Evolutionary conservation across 2,797 vertebrate genomes (phyloP).

Genomic region (Malacoctenus gilli): DNA sequence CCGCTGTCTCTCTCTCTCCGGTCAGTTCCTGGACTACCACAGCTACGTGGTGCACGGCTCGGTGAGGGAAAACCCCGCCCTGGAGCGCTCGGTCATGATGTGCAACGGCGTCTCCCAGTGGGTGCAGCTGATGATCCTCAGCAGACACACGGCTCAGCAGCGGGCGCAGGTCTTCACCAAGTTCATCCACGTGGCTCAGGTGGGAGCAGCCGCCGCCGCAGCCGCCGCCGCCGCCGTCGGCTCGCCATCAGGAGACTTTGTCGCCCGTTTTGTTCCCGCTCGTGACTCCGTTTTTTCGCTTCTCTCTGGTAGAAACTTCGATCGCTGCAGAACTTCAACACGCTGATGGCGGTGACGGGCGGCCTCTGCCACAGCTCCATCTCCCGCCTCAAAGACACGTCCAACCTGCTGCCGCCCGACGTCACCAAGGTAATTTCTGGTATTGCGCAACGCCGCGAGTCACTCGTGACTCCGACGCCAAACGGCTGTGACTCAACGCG

Average conservation of each 20-base stretch:
- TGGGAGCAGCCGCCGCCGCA: too few species aligned
- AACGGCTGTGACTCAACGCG: not conserved
- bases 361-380: constrained; percentile 92
- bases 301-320: constrained; percentile 82
- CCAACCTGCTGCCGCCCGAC: constrained; percentile 86
- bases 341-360: constrained; percentile 92
- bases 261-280: not conserved
- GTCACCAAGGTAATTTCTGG: constrained; percentile 85
- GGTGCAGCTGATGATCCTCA: constrained; percentile 96
- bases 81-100: constrained; percentile 90
- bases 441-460: not conserved
- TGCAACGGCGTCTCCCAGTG: constrained; percentile 94
- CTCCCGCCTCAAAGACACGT: constrained; percentile 92
- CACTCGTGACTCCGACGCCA: not conserved
- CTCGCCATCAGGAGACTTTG: not conserved
- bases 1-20: constrained; percentile 5
- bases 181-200: constrained; percentile 92
- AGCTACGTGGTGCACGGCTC: constrained; percentile 89
- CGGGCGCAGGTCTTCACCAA: constrained; percentile 92
- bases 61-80: constrained; percentile 84
- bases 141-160: constrained; percentile 88
- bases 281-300: not conserved
- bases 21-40: constrained; percentile 87
- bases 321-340: constrained; percentile 91
- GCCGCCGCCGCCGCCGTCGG: too few species aligned